Evolutionary conservation across 2,113 vertebrate species (phyloP), one percentile per base, ranked within the genome.

Genomic region (Bagarius yarrelli): DNA sequence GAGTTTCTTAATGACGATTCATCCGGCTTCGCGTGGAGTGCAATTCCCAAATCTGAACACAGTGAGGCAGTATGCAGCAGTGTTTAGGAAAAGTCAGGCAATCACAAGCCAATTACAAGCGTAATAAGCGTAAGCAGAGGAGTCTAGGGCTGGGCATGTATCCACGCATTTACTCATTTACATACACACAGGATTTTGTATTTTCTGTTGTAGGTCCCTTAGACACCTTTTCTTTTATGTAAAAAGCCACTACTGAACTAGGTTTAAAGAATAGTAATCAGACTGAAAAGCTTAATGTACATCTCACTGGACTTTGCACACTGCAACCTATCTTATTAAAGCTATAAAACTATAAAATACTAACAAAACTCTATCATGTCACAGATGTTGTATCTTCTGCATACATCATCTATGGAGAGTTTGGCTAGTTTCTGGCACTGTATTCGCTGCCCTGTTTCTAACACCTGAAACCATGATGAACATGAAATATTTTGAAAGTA

Each of bases 321-420:
- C 60, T 80, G 81, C 79, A 86, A 81, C 56, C 61, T 67, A 70
- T 89, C 79, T 82, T 84, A 75, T 81, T 76, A 82, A 1, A 34
- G 79, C 82, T 83, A 69, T 88, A 91, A 93, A 91, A 80, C 79
- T 82, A 83, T 86, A 82, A 85, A 86, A 47, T 60, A 8, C 23
- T 59, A 66, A 63, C 57, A 72, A 55, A 84, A 52, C 57, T 70
- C 71, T 78, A 86, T 87, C 71, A 82, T 34, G 30, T 57, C 82
- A 21, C 18, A 63, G 34, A 72, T 79, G 82, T 56, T 78, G 76
- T 76, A 86, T 83, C 74, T 52, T 64, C 27, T 47, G 19, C n/a
- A 73, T 75, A 73, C 66, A 60, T 84, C 27, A 76, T 74, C 52
- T 56, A 60, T 74, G 72, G 63, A 83, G 40, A 27, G 67, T 40